Evolutionary conservation across 1,140 invertebrate species (phyloP), one percentile per base, ranked within the genome.

Genomic region (Oppia nitens): DNA sequence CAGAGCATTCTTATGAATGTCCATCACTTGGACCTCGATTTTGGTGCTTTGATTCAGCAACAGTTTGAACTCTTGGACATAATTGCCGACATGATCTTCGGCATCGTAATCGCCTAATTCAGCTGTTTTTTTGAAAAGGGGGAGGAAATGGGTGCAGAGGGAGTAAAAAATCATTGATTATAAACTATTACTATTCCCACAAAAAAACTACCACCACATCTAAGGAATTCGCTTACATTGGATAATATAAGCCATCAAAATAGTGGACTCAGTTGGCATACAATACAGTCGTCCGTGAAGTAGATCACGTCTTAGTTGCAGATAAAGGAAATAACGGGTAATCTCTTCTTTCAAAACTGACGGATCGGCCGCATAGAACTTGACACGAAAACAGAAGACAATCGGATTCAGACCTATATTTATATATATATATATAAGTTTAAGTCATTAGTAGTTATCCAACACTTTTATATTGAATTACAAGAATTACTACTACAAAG

Each of bases 21-120:
- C 87, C 71, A 84, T 82, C 47, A 88, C 86, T 71, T 86, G 85
- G 62, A 87, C 85, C 72, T 98, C 93, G 63, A 94, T 67, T 62
- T 74, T 86, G 64, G 84, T 80, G 11, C 89, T 92, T 75, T 97
- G 92, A 70, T 92, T 91, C 47, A 93, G 75, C 27, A 95, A 74
- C 61, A 97, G 78, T 71, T 90, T 88, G 73, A 92, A 83, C 70
- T 91, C 85, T 28, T 84, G 81, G 6, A 93, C 83, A 74, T 97
- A 98, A 68, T 89, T 88, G 0, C 83, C 84, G 51, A 81, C 76
- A 71, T 95, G 87, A 63, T 91, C 81, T 60, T 83, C 82, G 3
- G 85, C 83, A 70, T 96, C 85, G 71, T 89, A 93, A 69, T 96
- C 92, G 1, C 92, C 93, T 40, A 96, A 75, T 71, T 95, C 90